Evolutionary conservation across 53 echinoderm and acorn worm genomes (phyloP).

Genomic region (Paelopatides confundens): DNA sequence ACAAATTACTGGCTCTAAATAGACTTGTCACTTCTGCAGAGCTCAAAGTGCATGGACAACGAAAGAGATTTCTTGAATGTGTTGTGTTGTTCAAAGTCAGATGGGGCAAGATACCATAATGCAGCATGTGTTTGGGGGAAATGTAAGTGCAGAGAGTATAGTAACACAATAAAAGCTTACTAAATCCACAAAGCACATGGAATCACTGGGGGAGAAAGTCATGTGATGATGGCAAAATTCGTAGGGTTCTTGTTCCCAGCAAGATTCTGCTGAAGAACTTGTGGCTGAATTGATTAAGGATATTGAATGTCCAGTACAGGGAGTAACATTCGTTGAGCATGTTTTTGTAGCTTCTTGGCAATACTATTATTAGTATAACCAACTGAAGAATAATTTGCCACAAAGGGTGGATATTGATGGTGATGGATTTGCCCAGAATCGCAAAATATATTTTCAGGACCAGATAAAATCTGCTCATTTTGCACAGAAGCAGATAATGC

Average conservation of each 20-base stretch:
- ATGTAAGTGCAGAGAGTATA: background rate
- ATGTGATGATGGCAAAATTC: conserved; percentile 30
- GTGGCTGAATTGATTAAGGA: conserved; percentile 24
- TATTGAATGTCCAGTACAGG: background rate
- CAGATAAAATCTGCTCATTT: conserved; percentile 59
- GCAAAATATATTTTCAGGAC: conserved; percentile 58
- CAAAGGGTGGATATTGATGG: conserved; percentile 44
- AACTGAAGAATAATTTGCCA: conserved; percentile 56
- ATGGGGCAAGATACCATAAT: conserved; percentile 21
- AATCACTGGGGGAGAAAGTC: conserved; percentile 20
- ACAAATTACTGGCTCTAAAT: background rate
- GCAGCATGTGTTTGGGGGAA: conserved; percentile 20
- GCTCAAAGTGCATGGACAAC: background rate
- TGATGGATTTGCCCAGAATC: conserved; percentile 67
- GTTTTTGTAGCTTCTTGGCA: conserved; percentile 49
- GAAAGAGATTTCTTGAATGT: conserved; percentile 16
- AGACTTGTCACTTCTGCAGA: conserved; percentile 28
- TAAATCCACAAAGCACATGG: conserved; percentile 38
- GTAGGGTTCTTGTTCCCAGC: background rate
- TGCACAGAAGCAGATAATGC: conserved; percentile 56
- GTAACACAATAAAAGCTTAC: background rate
- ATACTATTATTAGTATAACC: conserved; percentile 37
- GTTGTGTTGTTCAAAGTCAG: background rate
- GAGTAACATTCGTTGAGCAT: conserved; percentile 16
- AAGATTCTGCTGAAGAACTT: background rate